Evolutionary conservation across 2,888 invertebrate species (phyloP).

Genomic region (Caenorhabditis sp.): DNA sequence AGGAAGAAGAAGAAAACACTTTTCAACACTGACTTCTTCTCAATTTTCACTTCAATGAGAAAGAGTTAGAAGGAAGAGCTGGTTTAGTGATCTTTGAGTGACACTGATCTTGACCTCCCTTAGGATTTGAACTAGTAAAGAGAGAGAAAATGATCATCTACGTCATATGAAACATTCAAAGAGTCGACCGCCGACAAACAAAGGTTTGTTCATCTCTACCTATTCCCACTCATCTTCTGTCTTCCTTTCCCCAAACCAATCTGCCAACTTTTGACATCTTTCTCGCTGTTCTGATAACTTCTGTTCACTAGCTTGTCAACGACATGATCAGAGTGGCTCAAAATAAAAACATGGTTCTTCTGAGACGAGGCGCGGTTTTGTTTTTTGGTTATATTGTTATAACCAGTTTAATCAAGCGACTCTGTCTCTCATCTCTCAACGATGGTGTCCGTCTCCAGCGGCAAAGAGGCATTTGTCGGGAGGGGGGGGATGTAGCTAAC

Average conservation of each 20-base stretch:
- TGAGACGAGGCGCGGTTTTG: background rate
- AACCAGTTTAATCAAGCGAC: constrained; percentile 55
- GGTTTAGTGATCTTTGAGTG: constrained; percentile 28
- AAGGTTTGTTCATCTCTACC: no score
- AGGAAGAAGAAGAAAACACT: background rate
- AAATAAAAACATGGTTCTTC: constrained; percentile 38
- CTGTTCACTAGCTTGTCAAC: no score
- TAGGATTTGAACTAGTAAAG: background rate
- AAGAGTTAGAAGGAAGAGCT: background rate
- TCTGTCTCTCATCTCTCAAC: constrained; percentile 30
- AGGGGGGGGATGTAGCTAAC: constrained; percentile 60
- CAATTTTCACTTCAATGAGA: constrained; percentile 10
- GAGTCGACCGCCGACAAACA: constrained; percentile 43
- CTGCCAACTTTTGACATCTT: constrained; percentile 52
- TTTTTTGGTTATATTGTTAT: no score
- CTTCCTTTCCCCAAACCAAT: constrained; percentile 27
- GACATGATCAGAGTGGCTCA: constrained; percentile 16
- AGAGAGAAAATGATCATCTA: constrained; percentile 19
- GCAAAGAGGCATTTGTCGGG: constrained; percentile 52
- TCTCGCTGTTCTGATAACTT: constrained; percentile 35
- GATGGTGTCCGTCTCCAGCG: constrained; percentile 41
- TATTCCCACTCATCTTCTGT: no score
- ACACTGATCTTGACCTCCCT: constrained; percentile 21
- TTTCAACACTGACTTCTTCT: constrained; percentile 19
- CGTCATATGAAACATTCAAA: constrained; percentile 50